Percentiles rank a stretch among this genome's conserved stretches.
Conservation (phyloP, 1,140 invertebrate genomes). For the Drosophila biarmipes region DNA sequence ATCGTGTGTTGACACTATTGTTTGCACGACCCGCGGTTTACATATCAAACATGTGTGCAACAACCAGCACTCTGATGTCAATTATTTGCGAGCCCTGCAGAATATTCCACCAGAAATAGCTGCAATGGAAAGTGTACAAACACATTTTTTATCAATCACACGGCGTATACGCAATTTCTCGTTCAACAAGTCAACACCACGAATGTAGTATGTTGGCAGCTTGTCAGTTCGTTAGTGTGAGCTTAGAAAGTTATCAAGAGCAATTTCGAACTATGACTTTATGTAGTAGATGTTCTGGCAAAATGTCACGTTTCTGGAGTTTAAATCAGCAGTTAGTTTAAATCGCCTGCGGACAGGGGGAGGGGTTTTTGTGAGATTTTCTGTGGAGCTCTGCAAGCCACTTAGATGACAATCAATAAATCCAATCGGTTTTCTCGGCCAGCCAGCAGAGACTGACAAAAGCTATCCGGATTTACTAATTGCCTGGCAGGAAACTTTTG, state of each 20-base stretch:
- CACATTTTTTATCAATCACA: slow-evolving; percentile 4
- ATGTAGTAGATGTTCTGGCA: slow-evolving; percentile 3
- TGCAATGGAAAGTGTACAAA: slow-evolving; percentile 5
- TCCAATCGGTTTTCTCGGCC: slow-evolving; percentile 14
- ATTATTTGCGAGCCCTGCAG: slow-evolving; percentile 23
- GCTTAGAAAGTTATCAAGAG: slow-evolving; percentile 9
- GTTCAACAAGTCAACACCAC: slow-evolving; percentile 11
- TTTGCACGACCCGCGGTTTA: slow-evolving; percentile 44
- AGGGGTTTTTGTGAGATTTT: background rate
- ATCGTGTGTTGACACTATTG: slow-evolving; percentile 45
- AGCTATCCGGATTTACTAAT: slow-evolving; percentile 65
- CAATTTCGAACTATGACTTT: slow-evolving; percentile 6
- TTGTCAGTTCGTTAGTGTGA: slow-evolving; percentile 4
- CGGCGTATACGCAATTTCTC: slow-evolving; percentile 47
- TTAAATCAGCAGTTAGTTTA: slow-evolving; percentile 21
- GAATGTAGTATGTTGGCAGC: background rate
- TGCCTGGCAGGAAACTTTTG: slow-evolving; percentile 53
- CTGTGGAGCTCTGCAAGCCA: slow-evolving; percentile 15
- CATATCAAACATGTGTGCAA: slow-evolving; percentile 27
- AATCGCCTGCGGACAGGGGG: background rate
- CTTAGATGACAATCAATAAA: slow-evolving; percentile 47
- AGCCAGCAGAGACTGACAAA: slow-evolving; percentile 32
- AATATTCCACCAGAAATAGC: slow-evolving; percentile 31
- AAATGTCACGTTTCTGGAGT: slow-evolving; percentile 20
- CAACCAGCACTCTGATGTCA: slow-evolving; percentile 24